Percentiles rank a stretch among this genome's conserved stretches.
Conservation (phyloP, 2,797 vertebrate genomes). For the Fundulus diaphanus region DNA sequence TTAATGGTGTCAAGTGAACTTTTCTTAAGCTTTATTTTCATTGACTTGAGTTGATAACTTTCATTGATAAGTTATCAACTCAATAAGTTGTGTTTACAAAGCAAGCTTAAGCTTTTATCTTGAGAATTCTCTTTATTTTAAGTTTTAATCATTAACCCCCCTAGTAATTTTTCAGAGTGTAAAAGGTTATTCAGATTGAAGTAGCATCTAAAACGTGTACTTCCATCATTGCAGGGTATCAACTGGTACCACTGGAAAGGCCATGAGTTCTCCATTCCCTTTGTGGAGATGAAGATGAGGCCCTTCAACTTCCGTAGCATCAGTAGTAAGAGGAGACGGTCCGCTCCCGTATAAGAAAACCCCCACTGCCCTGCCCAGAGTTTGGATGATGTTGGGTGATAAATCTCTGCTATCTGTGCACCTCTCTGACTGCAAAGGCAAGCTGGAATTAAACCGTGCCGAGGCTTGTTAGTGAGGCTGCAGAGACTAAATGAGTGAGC, state of each 20-base stretch:
- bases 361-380: constrained; percentile 28
- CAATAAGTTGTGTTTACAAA: not conserved
- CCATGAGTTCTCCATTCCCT: constrained; percentile 98
- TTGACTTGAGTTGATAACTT: too few relatives aligned
- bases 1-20: not conserved
- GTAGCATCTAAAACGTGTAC: constrained; percentile 18
- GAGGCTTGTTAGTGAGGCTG: constrained; percentile 29
- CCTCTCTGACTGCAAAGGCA: constrained; percentile 29
- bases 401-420: constrained; percentile 37
- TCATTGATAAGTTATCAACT: not conserved
- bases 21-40: not conserved
- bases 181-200: not conserved
- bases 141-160: not conserved
- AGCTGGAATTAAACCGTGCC: constrained; percentile 13
- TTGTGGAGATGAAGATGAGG: constrained; percentile 99
- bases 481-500: constrained; percentile 7
- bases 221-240: constrained; percentile 86
- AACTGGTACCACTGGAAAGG: constrained; percentile 99
- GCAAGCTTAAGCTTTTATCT: not conserved
- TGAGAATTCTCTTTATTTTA: not conserved
- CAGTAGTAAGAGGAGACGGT: constrained; percentile 90
- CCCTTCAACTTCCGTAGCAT: constrained; percentile 91
- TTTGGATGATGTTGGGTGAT: constrained; percentile 48
- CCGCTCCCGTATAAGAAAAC: constrained; percentile 83
- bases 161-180: not conserved